Evolutionary conservation across 92 coral and sea anemone genomes (phyloP), one percentile per base, ranked within the genome.

Genomic region (Zoanthus gigantus): DNA sequence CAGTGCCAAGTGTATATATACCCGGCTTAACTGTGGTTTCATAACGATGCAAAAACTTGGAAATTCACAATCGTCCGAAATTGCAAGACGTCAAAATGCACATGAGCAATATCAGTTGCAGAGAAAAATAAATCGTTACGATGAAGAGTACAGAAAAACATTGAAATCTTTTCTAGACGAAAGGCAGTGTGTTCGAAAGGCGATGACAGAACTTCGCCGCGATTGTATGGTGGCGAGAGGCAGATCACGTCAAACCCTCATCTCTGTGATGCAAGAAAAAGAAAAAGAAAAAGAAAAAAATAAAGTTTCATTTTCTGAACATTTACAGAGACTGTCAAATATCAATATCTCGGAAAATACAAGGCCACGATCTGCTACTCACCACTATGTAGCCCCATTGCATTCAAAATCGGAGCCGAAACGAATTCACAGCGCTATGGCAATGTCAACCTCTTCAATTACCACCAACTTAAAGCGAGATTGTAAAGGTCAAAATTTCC

Each of bases 61-160:
- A 0, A 74, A 67, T 37, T 86, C 95, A 6, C 93, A 86, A 76
- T 87, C 95, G n/a, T 86, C 67, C 71, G 95, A 92, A 86, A 83
- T 88, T 16, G 98, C 95, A 57, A 94, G 86, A 78, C 91, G 98
- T 30, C 80, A 86, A 18, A 94, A 94, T 71, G 93, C 91, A 2
- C 90, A 83, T 14, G 92, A 92, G 66, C 94, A 90, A 66, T 88
- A 88, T 28, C 88, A 77, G 68, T 93, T 94, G 6, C 92, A 92
- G 44, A 83, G 60, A 79, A 92, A 92, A 78, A 83, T 92, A 46
- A 48, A 66, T 34, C 83, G 94, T 66, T 94, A 80, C 71, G 90
- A 90, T 46, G 90, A 89, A 50, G 91, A 94, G 72, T 87, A 94
- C 87, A 79, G 90, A 11, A 94, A 88, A 82, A 78, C 89, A 9